phyloP scores from a whole-genome alignment of 2,113 vertebrate species.

The Oreotragus oreotragus region DNA sequence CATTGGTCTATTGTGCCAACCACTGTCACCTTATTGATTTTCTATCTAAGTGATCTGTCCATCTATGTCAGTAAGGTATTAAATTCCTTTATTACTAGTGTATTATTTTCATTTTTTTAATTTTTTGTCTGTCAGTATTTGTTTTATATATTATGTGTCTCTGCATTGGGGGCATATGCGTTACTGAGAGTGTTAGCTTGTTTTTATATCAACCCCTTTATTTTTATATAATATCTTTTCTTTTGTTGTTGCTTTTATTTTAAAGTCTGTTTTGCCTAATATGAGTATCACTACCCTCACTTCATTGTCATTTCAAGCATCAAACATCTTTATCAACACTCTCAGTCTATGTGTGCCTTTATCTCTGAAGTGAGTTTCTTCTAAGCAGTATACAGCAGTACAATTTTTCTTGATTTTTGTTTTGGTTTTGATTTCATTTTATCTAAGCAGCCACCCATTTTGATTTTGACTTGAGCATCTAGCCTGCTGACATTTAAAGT shows the following conservation, averaged over 20 bases:
- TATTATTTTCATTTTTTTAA: neutral
- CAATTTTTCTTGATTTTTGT: neutral
- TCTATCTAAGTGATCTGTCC: neutral
- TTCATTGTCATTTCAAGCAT: neutral
- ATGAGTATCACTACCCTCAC: neutral
- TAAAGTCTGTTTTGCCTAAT: neutral
- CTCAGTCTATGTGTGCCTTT: neutral
- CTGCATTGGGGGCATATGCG: neutral
- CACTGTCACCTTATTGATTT: neutral
- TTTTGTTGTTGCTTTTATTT: neutral
- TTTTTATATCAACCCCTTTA: neutral
- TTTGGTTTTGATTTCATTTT: neutral
- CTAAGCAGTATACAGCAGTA: neutral
- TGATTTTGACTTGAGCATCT: neutral
- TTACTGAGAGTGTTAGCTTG: neutral
- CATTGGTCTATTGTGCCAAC: too few species aligned
- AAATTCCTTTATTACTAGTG: neutral
- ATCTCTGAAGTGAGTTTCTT: neutral
- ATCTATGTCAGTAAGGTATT: neutral
- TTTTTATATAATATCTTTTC: neutral
- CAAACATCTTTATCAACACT: neutral
- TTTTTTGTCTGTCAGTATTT: neutral
- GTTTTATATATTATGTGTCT: neutral
- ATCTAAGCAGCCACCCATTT: neutral
- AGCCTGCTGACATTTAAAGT: neutral